Evolutionary conservation across 2,888 invertebrate species (phyloP).

Genomic region (Cataglyphis livida): DNA sequence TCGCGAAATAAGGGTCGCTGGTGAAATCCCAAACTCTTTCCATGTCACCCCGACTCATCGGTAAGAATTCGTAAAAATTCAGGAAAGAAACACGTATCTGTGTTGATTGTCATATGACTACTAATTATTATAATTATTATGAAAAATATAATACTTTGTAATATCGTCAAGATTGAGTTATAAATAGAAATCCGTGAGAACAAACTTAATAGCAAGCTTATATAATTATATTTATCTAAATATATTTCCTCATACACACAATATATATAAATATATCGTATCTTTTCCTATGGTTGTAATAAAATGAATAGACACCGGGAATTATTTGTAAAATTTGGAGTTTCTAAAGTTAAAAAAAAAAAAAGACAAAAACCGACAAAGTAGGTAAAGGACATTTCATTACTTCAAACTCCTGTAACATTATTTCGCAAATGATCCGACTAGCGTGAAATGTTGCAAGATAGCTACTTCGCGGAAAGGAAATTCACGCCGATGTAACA

Average conservation of each 20-base stretch:
- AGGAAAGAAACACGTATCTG: not conserved
- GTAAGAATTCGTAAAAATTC: not conserved
- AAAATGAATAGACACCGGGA: not conserved
- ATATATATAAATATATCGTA: no score
- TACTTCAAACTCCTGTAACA: slow-evolving; percentile 27
- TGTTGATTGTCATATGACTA: not conserved
- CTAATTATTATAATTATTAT: not conserved
- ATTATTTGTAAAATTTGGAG: not conserved
- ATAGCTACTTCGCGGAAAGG: slow-evolving; percentile 34
- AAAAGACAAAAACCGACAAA: not conserved
- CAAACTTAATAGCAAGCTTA: not conserved
- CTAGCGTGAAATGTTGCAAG: slow-evolving; percentile 36
- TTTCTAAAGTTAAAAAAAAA: not conserved
- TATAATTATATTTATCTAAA: not conserved
- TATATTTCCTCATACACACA: not conserved
- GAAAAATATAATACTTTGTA: not conserved
- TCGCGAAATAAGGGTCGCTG: slow-evolving; percentile 23
- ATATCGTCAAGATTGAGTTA: not conserved
- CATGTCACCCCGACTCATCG: not conserved
- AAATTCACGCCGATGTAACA: slow-evolving; percentile 46
- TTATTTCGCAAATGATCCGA: slow-evolving; percentile 49
- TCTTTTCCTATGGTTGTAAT: no score
- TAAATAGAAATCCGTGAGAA: slow-evolving; percentile 12
- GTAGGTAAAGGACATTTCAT: slow-evolving; percentile 14
- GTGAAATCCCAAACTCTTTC: not conserved